Evolutionary conservation across 1,140 invertebrate species (phyloP), one percentile per base, ranked within the genome.

Genomic region (Hestina assimilis): DNA sequence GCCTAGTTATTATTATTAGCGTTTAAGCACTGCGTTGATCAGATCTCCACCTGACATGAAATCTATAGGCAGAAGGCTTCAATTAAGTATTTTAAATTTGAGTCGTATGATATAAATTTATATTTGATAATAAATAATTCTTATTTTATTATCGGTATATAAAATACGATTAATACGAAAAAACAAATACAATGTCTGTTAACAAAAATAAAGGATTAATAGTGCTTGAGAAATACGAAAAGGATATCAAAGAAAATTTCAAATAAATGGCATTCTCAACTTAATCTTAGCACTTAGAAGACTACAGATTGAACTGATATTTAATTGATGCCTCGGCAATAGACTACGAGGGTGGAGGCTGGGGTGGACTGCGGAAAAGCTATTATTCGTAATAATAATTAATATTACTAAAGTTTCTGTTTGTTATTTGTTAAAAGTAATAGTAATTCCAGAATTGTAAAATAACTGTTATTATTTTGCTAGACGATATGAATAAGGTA

Each of bases 291-390:
- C 50, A 31, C 62, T 59, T 56, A 64, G 55, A 62, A 56, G 38
- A 57, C 53, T 51, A 62, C 54, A 61, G 63, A 66, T 62, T 66
- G 59, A 58, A 62, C 51, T 66, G 63, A 66, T 55, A 58, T 55
- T 59, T 58, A 59, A 59, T 62, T 66, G 63, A 66, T 59, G 59
- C 51, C 46, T 59, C 50, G 45, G 45, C 55, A 58, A 63, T 43
- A 38, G 38, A 58, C 33, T 48, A 43, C 51, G 29, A 23, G 26
- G 19, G 9, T 47, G 14, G 31, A 12, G 26, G 19, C 15, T 47
- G 14, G 31, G 7, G 11, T 5, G 17, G 29, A 17, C 15, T 38
- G 6, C 19, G 3, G 33, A n/a, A 26, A 3, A 7, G 1, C n/a
- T 28, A 8, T 1, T 28, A 28, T n/a, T 9, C 24, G n/a, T n/a